phyloP scores from a whole-genome alignment of 2,113 vertebrate species.

The Stegostoma tigrinum region DNA sequence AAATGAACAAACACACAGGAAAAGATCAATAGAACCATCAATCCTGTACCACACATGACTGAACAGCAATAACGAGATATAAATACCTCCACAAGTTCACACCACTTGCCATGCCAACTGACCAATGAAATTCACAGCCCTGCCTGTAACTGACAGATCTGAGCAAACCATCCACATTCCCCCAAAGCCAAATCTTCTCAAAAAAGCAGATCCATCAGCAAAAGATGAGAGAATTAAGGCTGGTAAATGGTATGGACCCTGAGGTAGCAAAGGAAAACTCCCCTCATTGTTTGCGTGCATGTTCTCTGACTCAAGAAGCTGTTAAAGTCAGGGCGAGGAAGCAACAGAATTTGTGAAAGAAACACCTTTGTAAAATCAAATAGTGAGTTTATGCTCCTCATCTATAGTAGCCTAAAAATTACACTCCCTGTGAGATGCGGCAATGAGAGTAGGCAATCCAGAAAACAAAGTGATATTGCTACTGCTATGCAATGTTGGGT shows the following conservation, averaged over 20 bases:
- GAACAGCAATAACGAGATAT: not conserved
- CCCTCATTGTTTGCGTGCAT: not conserved
- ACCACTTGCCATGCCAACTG: not conserved
- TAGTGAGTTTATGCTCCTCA: not conserved
- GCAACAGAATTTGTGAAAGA: not conserved
- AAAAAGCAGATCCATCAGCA: not conserved
- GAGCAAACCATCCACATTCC: not conserved
- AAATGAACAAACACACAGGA: not conserved
- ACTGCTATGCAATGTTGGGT: not conserved
- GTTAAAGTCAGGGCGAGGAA: not conserved
- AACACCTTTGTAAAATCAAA: not conserved
- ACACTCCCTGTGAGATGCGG: no score
- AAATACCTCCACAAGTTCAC: not conserved
- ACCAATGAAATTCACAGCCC: not conserved
- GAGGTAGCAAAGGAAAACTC: not conserved
- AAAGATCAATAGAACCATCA: not conserved
- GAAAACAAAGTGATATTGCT: no score
- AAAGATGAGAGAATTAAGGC: not conserved
- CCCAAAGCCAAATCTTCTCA: not conserved
- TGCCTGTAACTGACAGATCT: not conserved
- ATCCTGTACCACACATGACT: not conserved
- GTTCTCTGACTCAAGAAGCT: not conserved
- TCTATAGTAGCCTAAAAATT: not conserved
- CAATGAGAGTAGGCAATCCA: not conserved
- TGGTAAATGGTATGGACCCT: not conserved